phyloP scores from a whole-genome alignment of 37 sponge, comb jelly and placozoan genomes.

The Lycopodina hypogea region DNA sequence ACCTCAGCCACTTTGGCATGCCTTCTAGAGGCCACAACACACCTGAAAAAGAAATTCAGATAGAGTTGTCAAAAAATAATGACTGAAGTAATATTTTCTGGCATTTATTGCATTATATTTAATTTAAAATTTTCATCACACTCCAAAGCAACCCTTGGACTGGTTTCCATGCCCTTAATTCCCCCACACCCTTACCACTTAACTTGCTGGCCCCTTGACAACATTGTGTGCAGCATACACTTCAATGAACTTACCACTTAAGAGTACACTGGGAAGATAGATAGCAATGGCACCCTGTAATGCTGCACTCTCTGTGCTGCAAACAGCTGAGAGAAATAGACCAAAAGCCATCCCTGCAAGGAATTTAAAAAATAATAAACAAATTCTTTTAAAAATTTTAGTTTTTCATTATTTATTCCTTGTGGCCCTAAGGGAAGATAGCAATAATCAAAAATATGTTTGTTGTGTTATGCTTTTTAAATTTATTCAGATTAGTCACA shows the following conservation, averaged over 20 bases:
- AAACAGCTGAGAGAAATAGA: constrained; percentile 68
- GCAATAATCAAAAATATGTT: too few relatives aligned
- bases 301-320: constrained; percentile 52
- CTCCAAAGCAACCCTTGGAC: too few relatives aligned
- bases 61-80: background rate
- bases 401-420: too few relatives aligned
- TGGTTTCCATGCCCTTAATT: background rate
- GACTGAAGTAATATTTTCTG: background rate
- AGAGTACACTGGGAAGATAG: constrained; percentile 64
- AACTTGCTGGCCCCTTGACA: too few relatives aligned
- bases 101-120: background rate
- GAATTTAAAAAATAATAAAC: too few relatives aligned
- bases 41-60: constrained; percentile 47
- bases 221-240: too few relatives aligned
- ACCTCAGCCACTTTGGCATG: constrained; percentile 63
- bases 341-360: constrained; percentile 68
- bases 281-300: constrained; percentile 57
- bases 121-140: background rate
- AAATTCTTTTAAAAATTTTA: background rate
- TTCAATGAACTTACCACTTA: constrained; percentile 81
- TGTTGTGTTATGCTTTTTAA: too few relatives aligned
- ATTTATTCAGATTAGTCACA: too few relatives aligned
- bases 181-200: too few relatives aligned
- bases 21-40: constrained; percentile 87
- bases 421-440: too few relatives aligned